Conservation (phyloP, 2,888 invertebrate species). For the Rhogogaster chlorosoma region DNA sequence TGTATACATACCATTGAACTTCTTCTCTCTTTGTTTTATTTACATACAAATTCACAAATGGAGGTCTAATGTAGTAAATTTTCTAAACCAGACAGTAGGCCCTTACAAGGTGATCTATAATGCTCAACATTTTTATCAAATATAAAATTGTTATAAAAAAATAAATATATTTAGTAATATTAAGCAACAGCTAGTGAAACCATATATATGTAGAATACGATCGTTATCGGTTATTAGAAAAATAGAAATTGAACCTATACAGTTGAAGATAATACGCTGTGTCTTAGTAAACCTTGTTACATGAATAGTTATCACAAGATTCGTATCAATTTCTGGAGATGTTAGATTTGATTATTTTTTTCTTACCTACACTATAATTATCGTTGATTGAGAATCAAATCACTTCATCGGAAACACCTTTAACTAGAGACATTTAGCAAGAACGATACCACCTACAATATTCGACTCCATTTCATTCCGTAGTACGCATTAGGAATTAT, state of each 20-base stretch:
- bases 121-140: constrained; percentile 38
- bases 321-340: background rate
- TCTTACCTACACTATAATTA: background rate
- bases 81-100: background rate
- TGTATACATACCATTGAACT: background rate
- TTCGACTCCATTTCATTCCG: background rate
- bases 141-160: constrained; percentile 46
- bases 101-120: background rate
- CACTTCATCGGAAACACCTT: background rate
- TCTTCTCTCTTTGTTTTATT: background rate
- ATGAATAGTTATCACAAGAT: background rate
- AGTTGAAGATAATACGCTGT: background rate
- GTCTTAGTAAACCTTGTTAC: constrained; percentile 6
- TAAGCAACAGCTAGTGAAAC: background rate
- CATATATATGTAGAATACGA: background rate
- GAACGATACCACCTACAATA: background rate
- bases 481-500: background rate
- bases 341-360: background rate
- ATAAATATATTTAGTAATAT: constrained; percentile 41
- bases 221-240: background rate
- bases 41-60: background rate
- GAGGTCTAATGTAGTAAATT: background rate
- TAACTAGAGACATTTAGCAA: background rate
- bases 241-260: background rate
- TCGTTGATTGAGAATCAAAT: background rate